Conservation (phyloP, 2,888 invertebrate genomes). For the Sesia apiformis region DNA sequence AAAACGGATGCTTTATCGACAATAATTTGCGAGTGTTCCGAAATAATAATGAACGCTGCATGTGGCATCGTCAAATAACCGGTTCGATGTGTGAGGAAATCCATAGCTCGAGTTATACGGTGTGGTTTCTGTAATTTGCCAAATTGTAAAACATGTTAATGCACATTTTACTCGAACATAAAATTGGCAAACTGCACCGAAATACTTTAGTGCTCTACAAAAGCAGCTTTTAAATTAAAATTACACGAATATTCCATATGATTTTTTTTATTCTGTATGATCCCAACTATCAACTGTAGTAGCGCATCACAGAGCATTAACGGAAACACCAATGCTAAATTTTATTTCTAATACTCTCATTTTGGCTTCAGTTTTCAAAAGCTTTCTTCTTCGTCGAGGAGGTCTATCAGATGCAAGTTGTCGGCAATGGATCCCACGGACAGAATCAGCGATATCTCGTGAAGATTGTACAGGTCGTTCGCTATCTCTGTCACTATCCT, state of each 20-base stretch:
- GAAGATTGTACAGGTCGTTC: slow-evolving; percentile 47
- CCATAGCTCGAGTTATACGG: neutral
- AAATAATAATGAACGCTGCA: slow-evolving; percentile 40
- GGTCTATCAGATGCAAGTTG: slow-evolving; percentile 46
- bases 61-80: slow-evolving; percentile 22
- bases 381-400: slow-evolving; percentile 49
- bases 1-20: slow-evolving; percentile 53
- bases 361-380: neutral
- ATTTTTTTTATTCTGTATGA: too few relatives aligned
- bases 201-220: too few relatives aligned
- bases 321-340: neutral
- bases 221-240: too few relatives aligned
- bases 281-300: too few relatives aligned
- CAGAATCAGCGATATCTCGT: slow-evolving; percentile 45
- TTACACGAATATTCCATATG: too few relatives aligned
- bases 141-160: too few relatives aligned
- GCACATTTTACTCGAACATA: too few relatives aligned
- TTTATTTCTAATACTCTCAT: slow-evolving; percentile 3
- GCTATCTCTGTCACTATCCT: slow-evolving; percentile 44
- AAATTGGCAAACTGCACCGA: too few relatives aligned
- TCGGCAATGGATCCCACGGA: slow-evolving; percentile 51
- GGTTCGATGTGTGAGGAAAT: slow-evolving; percentile 2
- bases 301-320: too few relatives aligned
- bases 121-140: slow-evolving; percentile 5
- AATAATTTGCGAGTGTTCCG: slow-evolving; percentile 37